Conservation (phyloP, 1,140 invertebrate species). For the Brachionus manjavacas region DNA sequence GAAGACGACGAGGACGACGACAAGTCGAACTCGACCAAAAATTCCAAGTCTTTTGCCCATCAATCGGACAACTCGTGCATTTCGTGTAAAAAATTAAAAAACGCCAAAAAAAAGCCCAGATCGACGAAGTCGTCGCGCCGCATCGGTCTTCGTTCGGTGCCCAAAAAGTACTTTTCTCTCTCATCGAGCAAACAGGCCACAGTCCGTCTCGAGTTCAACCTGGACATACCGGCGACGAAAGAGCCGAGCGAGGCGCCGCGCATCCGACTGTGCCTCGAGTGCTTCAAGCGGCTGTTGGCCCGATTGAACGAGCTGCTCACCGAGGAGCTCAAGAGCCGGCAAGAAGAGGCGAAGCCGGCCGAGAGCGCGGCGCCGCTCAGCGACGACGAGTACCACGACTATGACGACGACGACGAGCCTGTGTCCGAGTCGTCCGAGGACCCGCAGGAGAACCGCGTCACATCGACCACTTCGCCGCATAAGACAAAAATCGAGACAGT, state of each 20-base stretch:
- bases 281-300: not conserved
- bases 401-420: not conserved
- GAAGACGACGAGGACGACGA: conserved; percentile 15
- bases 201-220: not conserved
- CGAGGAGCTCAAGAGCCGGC: not conserved
- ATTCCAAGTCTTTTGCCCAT: not conserved
- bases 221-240: not conserved
- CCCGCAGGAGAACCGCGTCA: not conserved
- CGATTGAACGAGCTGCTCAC: not conserved
- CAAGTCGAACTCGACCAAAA: conserved; percentile 11
- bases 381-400: conserved; percentile 29
- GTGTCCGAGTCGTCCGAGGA: not conserved
- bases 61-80: not conserved
- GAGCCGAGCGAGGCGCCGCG: not conserved
- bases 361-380: not conserved
- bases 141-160: not conserved
- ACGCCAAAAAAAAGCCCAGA: not conserved
- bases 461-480: not conserved
- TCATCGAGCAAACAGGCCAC: not conserved
- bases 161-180: not conserved
- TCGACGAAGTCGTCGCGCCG: not conserved
- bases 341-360: not conserved
- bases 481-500: not conserved
- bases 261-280: not conserved
- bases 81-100: conserved; percentile 17